Percentiles rank a stretch among this genome's conserved stretches.
These are phyloP conservation scores for Aurelia sp. DNA, from an alignment of 30 jellyfish, hydroid and myxozoan species.

Conservation along the genomic window DNA sequence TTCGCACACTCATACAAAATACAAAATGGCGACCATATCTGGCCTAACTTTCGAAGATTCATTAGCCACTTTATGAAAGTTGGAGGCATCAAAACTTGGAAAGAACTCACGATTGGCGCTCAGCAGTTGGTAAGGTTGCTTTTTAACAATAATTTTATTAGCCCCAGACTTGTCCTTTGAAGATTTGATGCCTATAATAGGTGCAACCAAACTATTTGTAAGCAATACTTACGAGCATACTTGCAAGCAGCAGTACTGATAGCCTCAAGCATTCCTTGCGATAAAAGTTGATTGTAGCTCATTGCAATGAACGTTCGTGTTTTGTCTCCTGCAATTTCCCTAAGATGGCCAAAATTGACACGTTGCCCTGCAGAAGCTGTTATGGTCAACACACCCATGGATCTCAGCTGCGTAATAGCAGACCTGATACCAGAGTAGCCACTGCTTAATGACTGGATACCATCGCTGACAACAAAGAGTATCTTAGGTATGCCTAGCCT, in stretches of 20 bases:
- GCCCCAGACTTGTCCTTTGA: too few relatives aligned
- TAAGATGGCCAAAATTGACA: constrained; percentile 43
- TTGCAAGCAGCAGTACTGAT: constrained; percentile 52
- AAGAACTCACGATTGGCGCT: too few relatives aligned
- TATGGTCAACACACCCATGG: constrained; percentile 42
- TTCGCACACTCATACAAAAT: too few relatives aligned
- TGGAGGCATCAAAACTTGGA: too few relatives aligned
- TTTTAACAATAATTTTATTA: too few relatives aligned
- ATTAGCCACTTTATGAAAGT: too few relatives aligned
- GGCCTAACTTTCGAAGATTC: too few relatives aligned
- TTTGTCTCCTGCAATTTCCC: constrained; percentile 72
- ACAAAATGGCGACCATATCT: too few relatives aligned
- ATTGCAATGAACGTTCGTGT: constrained; percentile 58
- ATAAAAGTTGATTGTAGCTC: constrained; percentile 4
- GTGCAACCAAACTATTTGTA: too few relatives aligned
- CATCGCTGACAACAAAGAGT: constrained; percentile 75
- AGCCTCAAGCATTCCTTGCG: constrained; percentile 34
- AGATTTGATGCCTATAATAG: too few relatives aligned
- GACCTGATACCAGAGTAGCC: neutral
- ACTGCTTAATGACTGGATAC: constrained; percentile 41
- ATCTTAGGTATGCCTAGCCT: constrained; percentile 63
- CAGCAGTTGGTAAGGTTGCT: too few relatives aligned
- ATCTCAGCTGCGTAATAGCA: constrained; percentile 7
- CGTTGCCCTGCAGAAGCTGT: constrained; percentile 64
- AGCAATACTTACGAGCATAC: constrained; percentile 44